Base-by-base conservation (phyloP, 2,888 invertebrate genomes). In the Dusona sp. region DNA sequence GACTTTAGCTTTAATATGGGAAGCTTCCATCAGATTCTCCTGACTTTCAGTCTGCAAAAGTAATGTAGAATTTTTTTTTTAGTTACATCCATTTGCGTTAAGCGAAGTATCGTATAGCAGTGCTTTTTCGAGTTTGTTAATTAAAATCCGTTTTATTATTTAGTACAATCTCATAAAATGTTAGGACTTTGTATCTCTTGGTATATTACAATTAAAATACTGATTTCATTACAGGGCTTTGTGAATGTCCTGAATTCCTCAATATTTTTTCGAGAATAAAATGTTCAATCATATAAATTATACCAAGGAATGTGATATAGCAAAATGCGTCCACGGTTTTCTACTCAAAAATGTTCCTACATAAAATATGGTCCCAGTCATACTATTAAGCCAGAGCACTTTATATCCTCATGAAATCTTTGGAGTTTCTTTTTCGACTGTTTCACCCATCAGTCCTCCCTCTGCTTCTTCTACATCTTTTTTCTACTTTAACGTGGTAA, bases 371-470 rank as follows among this genome's bases (percentile, higher is more conserved):
- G 57, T 72, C 8, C 72, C n/a, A 57, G 68, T 45, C 51, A 73
- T 36, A 73, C 42, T 48, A 51, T 74, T 42, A 75, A 68, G 54
- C 70, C 57, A 51, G 72, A 83, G 79, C 80, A 86, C 80, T 86
- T 80, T 77, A 77, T 70, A 83, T 86, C 67, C 67, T 54, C 72
- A 29, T 67, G 72, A 75, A 54, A 51, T 67, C 22, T 72, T 79
- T 72, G 65, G 45, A 72, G 29, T 79, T 85, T 79, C 45, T 81
- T 78, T 81, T 82, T 65, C 51, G 70, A 51, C 77, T 57, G 64
- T 64, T 77, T 36, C 64, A 64, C 9, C 80, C 42, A 64, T 64
- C 64, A 25, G 65, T 51, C 22, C 25, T 61, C 25, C 64, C 61
- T 9, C 54, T 22, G 42, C 29, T 45, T 16, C 13, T 51, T 51